These are phyloP conservation scores for Ditylenchus dipsaci DNA, from an alignment of 1,140 invertebrate species.

Conservation along the genomic window DNA sequence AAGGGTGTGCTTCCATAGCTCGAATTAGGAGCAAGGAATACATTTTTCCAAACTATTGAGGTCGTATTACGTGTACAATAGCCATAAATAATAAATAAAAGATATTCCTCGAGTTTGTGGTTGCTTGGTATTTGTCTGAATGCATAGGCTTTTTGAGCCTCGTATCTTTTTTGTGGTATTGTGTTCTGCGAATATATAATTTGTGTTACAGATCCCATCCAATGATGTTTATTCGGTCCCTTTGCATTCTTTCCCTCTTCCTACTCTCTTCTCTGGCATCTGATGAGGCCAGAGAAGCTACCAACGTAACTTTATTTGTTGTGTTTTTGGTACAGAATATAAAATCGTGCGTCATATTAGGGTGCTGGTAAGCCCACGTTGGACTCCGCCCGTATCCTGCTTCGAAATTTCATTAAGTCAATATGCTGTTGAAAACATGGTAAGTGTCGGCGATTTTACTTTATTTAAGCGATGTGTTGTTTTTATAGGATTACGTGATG, in stretches of 20 bases:
- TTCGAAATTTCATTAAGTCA: conserved; percentile 77
- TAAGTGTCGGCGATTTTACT: not conserved
- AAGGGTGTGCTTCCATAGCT: conserved; percentile 63
- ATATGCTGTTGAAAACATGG: conserved; percentile 95
- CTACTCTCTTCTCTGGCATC: conserved; percentile 4
- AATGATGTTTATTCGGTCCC: too few species aligned
- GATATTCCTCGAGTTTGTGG: too few species aligned
- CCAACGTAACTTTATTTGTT: conserved; percentile 19
- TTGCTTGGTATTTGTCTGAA: too few species aligned
- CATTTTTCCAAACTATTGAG: too few species aligned
- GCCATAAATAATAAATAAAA: not conserved
- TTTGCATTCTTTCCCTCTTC: too few species aligned
- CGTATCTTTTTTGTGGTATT: too few species aligned
- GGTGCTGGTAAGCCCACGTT: conserved; percentile 23
- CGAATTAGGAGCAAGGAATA: conserved; percentile 12
- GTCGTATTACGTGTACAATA: not conserved
- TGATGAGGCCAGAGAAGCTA: conserved; percentile 19
- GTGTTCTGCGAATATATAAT: too few species aligned
- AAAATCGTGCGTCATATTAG: too few species aligned
- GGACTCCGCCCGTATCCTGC: conserved; percentile 59
- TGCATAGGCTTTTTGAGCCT: too few species aligned
- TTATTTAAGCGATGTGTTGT: not conserved
- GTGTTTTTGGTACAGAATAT: too few species aligned
- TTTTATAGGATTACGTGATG: conserved; percentile 72
- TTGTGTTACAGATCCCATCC: too few species aligned